Base-by-base conservation (phyloP, 2,113 vertebrate genomes). In the Gambusia holbrooki region DNA sequence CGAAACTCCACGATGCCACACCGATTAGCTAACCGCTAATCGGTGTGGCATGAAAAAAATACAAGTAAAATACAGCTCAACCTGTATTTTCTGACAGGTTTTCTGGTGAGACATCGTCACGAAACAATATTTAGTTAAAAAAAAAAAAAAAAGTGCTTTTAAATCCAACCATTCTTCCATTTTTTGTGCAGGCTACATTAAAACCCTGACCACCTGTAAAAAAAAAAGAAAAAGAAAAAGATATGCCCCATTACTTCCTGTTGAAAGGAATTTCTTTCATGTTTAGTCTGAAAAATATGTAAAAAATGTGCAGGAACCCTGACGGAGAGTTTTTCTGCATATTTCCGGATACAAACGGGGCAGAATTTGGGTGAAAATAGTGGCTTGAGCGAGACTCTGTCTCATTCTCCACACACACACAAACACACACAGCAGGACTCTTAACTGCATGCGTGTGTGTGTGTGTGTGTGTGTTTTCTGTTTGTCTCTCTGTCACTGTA, bases 401-500 rank as follows among this genome's bases (percentile, higher is more conserved):
- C 45, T 5, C 25, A 25, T 58, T 58, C 51, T 58, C 17, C 45
- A 48, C 45, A n/a, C 22, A 22, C 51, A 25, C 1, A n/a, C 25
- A 25, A 1, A 54, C 22, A 54, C 51, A n/a, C 51, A n/a, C 51
- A 58, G 40, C 40, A 13, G 40, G 14, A 19, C 45, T 6, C 14
- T 17, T 17, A 0, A 48, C 45, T 5, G 12, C 8, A 1, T 58
- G 35, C 25, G 48, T 62, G 25, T 66, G 30, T 73, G 63, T 37
- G 58, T 58, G 35, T 28, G 48, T 62, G 10, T 35, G 32, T n/a
- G 35, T 37, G 35, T 37, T 37, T 28, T 71, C n/a, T 61, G 35
- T 74, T 30, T 66, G 66, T 71, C 30, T 73, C n/a, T 75, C 58
- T 45, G 42, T 76, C 40, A 58, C 70, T 75, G 51, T 62, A 48